Evolutionary conservation across 2,113 vertebrate species (phyloP), one percentile per base, ranked within the genome.

Genomic region (Petroica traversi): DNA sequence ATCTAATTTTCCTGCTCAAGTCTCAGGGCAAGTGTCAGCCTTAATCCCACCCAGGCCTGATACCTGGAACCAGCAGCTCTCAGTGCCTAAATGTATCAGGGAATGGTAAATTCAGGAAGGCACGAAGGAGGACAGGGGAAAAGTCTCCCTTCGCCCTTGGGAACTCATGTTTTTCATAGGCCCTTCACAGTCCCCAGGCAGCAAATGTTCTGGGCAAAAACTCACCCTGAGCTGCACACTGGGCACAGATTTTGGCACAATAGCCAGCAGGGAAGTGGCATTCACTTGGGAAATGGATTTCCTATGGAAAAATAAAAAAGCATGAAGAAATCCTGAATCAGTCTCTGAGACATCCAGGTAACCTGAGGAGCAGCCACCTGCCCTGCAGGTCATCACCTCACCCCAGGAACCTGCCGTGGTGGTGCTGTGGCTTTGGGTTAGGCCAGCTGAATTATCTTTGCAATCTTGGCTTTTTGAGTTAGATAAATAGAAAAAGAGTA

Each of bases 11-110:
- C 24, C 85, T 71, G 68, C 55, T 25, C 2, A 3, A 51, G 31
- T 85, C 64, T 62, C 91, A 46, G 89, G 93, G 64, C 69, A 51
- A 73, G 74, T 9, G 58, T 54, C 81, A 93, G 79, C 85, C 88
- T 80, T 33, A 15, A 85, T 77, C 74, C 85, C 22, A n/a, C 17
- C 57, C 25, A 19, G 20, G 68, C 33, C 36, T 9, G 48, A 64
- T 69, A 79, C 94, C 74, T 81, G 69, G n/a, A 73, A 62, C 26
- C 36, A 68, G 80, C 1, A 88, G 76, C 45, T 77, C 67, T 28
- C 13, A 26, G 54, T 28, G 61, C 89, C 74, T 51, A 28, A 34
- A 43, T 11, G 1, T 1, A 19, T 58, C 2, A 40, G 48, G 13
- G 45, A 88, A 19, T 34, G 59, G 15, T 34, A 69, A 73, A 73